Conservation (phyloP, 2,797 vertebrate species). For the Tauraco hartlaubi region DNA sequence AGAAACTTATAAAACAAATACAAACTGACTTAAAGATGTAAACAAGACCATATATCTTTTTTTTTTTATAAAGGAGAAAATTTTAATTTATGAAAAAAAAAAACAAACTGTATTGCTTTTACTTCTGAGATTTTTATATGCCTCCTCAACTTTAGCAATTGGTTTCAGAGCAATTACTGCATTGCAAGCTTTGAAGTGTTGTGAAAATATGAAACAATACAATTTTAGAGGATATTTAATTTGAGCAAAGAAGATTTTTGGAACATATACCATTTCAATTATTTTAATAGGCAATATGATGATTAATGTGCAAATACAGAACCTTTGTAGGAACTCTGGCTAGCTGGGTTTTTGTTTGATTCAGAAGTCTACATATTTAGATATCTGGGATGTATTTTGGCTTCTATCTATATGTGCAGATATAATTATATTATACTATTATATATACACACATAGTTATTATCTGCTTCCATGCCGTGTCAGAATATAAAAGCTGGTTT, state of each 20-base stretch:
- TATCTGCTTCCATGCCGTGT: not conserved
- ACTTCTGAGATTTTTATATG: not conserved
- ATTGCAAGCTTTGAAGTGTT: not conserved
- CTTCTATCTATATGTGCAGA: not conserved
- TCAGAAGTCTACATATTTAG: not conserved
- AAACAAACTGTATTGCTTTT: not conserved
- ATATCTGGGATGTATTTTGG: not conserved
- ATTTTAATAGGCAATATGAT: not conserved
- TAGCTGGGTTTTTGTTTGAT: not conserved
- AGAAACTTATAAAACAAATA: not conserved
- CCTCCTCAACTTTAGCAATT: not conserved
- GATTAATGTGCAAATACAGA: not conserved
- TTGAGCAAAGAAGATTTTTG: not conserved
- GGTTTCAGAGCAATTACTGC: not conserved
- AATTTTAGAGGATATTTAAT: not conserved
- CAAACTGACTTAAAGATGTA: not conserved
- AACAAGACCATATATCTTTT: not conserved
- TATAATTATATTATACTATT: not conserved
- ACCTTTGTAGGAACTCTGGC: not conserved
- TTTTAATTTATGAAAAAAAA: not conserved
- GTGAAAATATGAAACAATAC: not conserved
- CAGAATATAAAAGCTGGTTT: not conserved
- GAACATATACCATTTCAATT: not conserved
- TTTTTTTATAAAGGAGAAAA: not conserved
- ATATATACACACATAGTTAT: not conserved